phyloP scores from a whole-genome alignment of 1,140 invertebrate genomes.

The Ceratoteleas bidentatus region DNA sequence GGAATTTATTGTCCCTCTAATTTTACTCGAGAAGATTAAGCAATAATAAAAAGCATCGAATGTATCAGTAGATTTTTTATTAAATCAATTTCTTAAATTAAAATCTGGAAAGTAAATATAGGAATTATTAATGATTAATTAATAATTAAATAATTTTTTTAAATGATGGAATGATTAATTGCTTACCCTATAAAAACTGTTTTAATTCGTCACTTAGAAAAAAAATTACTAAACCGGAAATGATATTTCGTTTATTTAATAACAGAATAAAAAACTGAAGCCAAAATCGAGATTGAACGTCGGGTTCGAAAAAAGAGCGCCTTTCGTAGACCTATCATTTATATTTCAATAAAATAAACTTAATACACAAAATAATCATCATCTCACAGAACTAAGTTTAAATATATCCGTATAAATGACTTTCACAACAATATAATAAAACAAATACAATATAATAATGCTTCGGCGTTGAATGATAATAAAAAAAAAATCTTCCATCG shows the following conservation, averaged over 20 bases:
- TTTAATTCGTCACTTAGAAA: too few species aligned
- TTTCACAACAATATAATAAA: slow-evolving; percentile 60
- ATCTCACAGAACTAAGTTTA: slow-evolving; percentile 50
- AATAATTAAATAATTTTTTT: neutral
- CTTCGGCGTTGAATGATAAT: slow-evolving; percentile 35
- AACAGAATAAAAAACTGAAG: neutral
- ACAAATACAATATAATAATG: slow-evolving; percentile 33
- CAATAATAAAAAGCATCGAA: neutral
- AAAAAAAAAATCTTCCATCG: slow-evolving; percentile 19
- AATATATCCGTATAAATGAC: slow-evolving; percentile 56
- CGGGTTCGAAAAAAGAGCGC: slow-evolving; percentile 21
- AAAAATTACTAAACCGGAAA: neutral
- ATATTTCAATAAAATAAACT: slow-evolving; percentile 60
- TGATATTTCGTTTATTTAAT: too few species aligned
- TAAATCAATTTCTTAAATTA: neutral
- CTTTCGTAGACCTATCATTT: slow-evolving; percentile 38
- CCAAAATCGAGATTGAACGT: slow-evolving; percentile 11
- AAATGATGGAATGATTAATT: neutral
- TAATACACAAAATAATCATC: slow-evolving; percentile 55
- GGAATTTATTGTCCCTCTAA: neutral
- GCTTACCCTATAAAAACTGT: too few species aligned
- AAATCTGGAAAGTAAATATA: neutral
- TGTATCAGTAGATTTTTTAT: too few species aligned
- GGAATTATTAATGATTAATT: too few species aligned
- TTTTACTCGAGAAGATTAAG: too few species aligned